These are phyloP conservation scores for Porites evermanni DNA, from an alignment of 92 coral and sea anemone genomes.

Conservation along the genomic window DNA sequence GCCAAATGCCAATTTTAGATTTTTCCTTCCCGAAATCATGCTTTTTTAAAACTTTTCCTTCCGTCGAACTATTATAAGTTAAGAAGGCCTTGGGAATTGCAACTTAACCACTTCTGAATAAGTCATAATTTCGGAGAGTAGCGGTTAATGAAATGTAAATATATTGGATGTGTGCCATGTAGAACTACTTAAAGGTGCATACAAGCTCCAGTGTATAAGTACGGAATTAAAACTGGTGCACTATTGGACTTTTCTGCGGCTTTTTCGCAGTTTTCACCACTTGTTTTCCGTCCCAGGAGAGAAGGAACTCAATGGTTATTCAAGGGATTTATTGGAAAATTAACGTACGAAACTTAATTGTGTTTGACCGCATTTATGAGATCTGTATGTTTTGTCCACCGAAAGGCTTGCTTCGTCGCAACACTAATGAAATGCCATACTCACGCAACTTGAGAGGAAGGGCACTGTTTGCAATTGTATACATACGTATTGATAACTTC, in stretches of 20 bases:
- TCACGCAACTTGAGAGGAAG: neutral
- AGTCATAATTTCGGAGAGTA: conserved; percentile 41
- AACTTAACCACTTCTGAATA: conserved; percentile 63
- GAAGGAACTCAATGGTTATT: conserved; percentile 1
- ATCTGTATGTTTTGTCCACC: conserved; percentile 20
- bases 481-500: conserved; percentile 1
- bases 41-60: neutral
- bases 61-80: neutral
- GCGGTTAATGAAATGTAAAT: conserved; percentile 65
- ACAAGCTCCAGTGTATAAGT: neutral
- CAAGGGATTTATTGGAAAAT: neutral
- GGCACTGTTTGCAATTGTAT: conserved; percentile 6
- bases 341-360: conserved; percentile 19
- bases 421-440: conserved; percentile 8
- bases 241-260: neutral
- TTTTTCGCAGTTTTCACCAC: neutral
- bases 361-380: conserved; percentile 51
- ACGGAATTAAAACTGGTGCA: neutral
- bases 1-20: neutral
- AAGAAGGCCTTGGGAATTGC: conserved; percentile 11
- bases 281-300: neutral
- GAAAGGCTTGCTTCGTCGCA: neutral
- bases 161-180: conserved; percentile 60
- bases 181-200: neutral
- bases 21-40: neutral